Percentiles rank a stretch among this genome's conserved stretches.
These are phyloP conservation scores for Liodrosophila aerea DNA, from an alignment of 2,888 invertebrate species.

Conservation along the genomic window DNA sequence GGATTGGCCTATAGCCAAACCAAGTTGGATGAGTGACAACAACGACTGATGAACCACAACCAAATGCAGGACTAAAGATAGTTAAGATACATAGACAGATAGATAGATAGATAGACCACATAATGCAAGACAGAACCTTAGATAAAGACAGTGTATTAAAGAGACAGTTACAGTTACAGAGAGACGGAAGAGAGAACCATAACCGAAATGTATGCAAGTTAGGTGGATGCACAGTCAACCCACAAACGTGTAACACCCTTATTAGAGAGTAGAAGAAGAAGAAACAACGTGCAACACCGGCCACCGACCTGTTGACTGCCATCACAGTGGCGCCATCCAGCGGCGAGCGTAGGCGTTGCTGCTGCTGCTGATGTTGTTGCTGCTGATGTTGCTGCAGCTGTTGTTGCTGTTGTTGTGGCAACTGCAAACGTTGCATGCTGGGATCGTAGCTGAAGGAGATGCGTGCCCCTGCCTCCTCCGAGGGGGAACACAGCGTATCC, in stretches of 20 bases:
- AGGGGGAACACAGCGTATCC: slow-evolving; percentile 51
- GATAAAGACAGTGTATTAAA: neutral
- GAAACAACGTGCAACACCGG: slow-evolving; percentile 2
- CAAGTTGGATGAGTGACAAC: too few relatives aligned
- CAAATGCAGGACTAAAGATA: neutral
- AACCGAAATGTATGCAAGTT: neutral
- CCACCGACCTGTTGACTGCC: slow-evolving; percentile 61
- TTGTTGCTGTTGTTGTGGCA: slow-evolving; percentile 38
- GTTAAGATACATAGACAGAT: neutral
- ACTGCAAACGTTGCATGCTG: slow-evolving; percentile 68
- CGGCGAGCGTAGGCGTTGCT: slow-evolving; percentile 51
- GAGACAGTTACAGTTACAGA: slow-evolving; percentile 1
- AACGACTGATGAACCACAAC: too few relatives aligned
- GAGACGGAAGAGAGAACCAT: neutral
- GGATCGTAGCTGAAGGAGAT: slow-evolving; percentile 78
- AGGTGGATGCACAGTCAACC: neutral
- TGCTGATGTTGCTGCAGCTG: slow-evolving; percentile 4
- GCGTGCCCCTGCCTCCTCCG: neutral
- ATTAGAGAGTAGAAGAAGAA: neutral
- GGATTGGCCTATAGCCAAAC: too few relatives aligned
- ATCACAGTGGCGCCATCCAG: slow-evolving; percentile 69
- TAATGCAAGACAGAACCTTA: neutral
- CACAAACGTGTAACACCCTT: neutral
- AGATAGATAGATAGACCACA: neutral
- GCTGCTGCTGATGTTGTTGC: slow-evolving; percentile 30